Evolutionary conservation across 37 sponge, comb jelly and placozoan species (phyloP), one percentile per base, ranked within the genome.

Genomic region (Geodia barretti): DNA sequence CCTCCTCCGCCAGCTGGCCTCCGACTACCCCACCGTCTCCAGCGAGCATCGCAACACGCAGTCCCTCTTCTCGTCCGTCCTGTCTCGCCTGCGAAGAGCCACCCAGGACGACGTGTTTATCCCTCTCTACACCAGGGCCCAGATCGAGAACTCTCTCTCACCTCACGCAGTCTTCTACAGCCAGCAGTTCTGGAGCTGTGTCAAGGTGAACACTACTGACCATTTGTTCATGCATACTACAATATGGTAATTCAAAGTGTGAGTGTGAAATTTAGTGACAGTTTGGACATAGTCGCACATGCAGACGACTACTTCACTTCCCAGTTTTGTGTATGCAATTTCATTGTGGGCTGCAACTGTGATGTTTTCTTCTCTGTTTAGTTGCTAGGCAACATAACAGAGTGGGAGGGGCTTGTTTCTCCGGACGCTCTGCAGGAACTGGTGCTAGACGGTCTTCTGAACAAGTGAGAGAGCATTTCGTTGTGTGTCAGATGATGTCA

Each of bases 371-470:
- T 7, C 54, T 47, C 3, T 20, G 62, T 41, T 7, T 58, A 87
- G 74, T 73, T 94, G 62, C 70, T 90, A 28, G 76, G 68, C 68
- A 94, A 87, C 70, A 75, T 94, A 64, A 62, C 81, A 21, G 60
- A 64, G 41, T 90, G 88, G 91, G 30, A 69, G 19, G 86, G 86
- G 35, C 63, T 89, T 35, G 20, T 89, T 47, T 36, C 76, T 41
- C 58, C 37, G 4, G 74, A 79, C 39, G 64, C 64, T 4, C 80
- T 92, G 1, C 71, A 60, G 31, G 92, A 87, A 65, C 64, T 92
- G 42, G 88, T 86, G 0, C 28, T 92, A 11, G 92, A 92, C 79
- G 92, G 92, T 0, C 64, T 92, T 37, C 84, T 92, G 4, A 92
- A 92, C 77, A 81, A 88, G 88, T 85, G 5, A 64, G 5, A 34